Conservation (phyloP, 2,797 vertebrate genomes). For the Neopelma chrysocephalum region DNA sequence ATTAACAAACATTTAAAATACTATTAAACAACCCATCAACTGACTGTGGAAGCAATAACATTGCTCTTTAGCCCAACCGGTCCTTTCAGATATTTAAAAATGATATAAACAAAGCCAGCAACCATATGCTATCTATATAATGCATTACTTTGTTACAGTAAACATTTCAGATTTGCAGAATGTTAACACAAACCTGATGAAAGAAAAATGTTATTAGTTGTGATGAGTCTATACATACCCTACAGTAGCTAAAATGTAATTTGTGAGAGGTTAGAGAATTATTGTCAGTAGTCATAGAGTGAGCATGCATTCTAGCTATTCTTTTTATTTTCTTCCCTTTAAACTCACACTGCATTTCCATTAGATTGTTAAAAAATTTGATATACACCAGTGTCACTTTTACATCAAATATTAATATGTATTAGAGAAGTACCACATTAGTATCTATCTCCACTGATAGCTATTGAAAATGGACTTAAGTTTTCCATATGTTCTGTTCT, state of each 20-base stretch:
- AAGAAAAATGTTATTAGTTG: constrained; percentile 89
- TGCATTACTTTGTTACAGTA: constrained; percentile 83
- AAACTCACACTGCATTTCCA: constrained; percentile 45
- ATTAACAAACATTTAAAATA: constrained; percentile 91
- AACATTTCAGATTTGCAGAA: constrained; percentile 87
- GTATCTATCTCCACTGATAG: neutral
- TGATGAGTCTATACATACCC: constrained; percentile 78
- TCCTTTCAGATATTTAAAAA: constrained; percentile 82
- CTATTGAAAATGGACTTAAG: constrained; percentile 33
- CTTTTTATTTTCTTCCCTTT: constrained; percentile 63
- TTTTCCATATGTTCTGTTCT: neutral
- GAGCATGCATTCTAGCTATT: constrained; percentile 32
- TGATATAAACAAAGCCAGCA: constrained; percentile 86
- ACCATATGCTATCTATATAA: constrained; percentile 83
- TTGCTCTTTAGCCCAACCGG: constrained; percentile 65
- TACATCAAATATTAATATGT: constrained; percentile 57
- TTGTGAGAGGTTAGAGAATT: constrained; percentile 72
- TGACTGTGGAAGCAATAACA: constrained; percentile 71
- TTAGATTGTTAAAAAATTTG: constrained; percentile 46
- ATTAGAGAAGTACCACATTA: neutral
- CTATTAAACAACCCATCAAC: constrained; percentile 76
- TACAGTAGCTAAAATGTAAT: constrained; percentile 74
- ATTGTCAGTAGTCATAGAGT: constrained; percentile 56
- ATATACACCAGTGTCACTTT: constrained; percentile 38
- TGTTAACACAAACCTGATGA: constrained; percentile 84